These are phyloP conservation scores for Eupristina koningsbergeri DNA, from an alignment of 1,140 invertebrate genomes.

Conservation along the genomic window DNA sequence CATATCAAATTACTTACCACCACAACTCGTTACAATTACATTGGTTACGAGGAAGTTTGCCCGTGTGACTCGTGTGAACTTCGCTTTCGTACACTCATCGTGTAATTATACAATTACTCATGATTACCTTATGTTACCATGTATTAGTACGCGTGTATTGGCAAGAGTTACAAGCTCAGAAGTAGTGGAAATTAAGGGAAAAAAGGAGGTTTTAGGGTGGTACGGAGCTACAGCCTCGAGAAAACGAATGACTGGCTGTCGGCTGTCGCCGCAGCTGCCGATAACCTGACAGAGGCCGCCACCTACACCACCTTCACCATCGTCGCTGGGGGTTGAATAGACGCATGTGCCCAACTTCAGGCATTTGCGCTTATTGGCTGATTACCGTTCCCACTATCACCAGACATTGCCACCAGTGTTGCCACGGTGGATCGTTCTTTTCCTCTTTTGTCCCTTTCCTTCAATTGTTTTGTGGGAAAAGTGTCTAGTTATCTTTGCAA, in stretches of 20 bases:
- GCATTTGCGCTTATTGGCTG: not conserved
- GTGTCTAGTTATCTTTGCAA: not conserved
- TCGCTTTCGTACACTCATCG: not conserved
- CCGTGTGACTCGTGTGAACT: not conserved
- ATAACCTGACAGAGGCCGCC: conserved; percentile 3
- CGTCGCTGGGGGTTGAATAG: not conserved
- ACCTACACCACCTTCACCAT: not conserved
- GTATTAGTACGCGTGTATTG: not conserved
- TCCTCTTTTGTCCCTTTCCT: not conserved
- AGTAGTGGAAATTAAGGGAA: not conserved
- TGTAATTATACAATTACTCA: not conserved
- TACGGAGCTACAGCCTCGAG: not conserved
- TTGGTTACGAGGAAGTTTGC: not conserved
- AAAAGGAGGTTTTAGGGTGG: not conserved
- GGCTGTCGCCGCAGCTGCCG: not conserved
- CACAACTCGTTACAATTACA: too few species aligned
- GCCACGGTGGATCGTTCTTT: not conserved
- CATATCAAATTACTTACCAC: not conserved
- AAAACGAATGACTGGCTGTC: not conserved
- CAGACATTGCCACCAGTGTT: not conserved
- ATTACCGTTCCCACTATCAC: not conserved
- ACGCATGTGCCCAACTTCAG: not conserved
- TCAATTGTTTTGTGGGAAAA: not conserved
- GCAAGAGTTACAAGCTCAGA: not conserved
- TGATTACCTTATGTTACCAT: not conserved